Conservation (phyloP, 2,888 invertebrate species). For the Platycheirus rosarum region DNA sequence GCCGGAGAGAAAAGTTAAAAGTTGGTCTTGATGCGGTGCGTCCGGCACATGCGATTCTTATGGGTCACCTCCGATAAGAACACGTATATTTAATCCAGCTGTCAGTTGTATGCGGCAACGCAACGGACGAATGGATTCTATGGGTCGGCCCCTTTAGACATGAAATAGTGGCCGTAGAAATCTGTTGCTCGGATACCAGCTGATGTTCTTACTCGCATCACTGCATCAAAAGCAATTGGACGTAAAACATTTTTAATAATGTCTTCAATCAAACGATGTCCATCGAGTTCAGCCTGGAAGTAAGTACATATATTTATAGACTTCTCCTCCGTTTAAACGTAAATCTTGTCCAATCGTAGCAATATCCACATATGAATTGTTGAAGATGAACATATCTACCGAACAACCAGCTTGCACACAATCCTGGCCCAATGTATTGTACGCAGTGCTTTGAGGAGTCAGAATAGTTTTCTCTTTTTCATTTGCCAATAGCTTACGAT, state of each 20-base stretch:
- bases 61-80: too few species aligned
- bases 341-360: conserved; percentile 97
- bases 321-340: conserved; percentile 96
- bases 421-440: conserved; percentile 96
- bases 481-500: conserved; percentile 96
- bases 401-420: conserved; percentile 96
- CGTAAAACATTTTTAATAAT: conserved; percentile 90
- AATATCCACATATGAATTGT: conserved; percentile 97
- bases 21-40: too few species aligned
- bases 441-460: conserved; percentile 93
- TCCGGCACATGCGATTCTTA: too few species aligned
- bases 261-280: conserved; percentile 93
- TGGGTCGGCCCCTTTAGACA: too few species aligned
- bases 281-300: conserved; percentile 95
- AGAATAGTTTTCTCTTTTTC: conserved; percentile 93
- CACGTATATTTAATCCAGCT: too few species aligned
- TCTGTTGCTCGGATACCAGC: conserved; percentile 98
- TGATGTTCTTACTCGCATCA: conserved; percentile 97
- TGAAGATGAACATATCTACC: conserved; percentile 97
- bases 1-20: too few species aligned
- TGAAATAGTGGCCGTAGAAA: conserved; percentile 98
- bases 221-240: conserved; percentile 96
- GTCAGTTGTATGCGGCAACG: too few species aligned
- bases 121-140: too few species aligned
- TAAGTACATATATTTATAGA: conserved; percentile 99